Percentiles rank a stretch among this genome's conserved stretches.
These are phyloP conservation scores for Sycophaga agraensis DNA, from an alignment of 1,140 invertebrate species.

Conservation along the genomic window DNA sequence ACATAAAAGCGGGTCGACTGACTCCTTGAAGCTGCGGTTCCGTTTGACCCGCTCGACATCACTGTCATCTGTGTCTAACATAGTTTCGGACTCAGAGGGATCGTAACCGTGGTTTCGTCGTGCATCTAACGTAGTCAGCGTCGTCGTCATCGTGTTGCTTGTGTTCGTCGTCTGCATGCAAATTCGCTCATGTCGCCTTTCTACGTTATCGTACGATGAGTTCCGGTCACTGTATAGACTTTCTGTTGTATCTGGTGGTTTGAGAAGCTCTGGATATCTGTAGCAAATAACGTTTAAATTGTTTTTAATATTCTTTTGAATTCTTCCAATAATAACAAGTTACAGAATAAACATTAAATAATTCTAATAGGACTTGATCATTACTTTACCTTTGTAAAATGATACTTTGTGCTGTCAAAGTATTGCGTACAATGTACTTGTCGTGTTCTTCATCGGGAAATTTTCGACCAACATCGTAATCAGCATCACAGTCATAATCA, in stretches of 20 bases:
- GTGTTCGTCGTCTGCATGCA: slow-evolving; percentile 44
- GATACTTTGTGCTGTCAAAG: slow-evolving; percentile 71
- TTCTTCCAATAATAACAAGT: too few relatives aligned
- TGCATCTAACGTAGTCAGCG: slow-evolving; percentile 42
- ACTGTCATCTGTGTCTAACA: slow-evolving; percentile 49
- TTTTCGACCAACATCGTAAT: slow-evolving; percentile 51
- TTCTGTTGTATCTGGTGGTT: slow-evolving; percentile 47
- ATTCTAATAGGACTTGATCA: not conserved
- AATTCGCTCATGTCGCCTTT: slow-evolving; percentile 49
- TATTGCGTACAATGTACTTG: slow-evolving; percentile 56
- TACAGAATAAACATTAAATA: not conserved
- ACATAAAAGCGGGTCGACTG: slow-evolving; percentile 64
- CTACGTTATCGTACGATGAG: slow-evolving; percentile 77
- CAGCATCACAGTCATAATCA: slow-evolving; percentile 59
- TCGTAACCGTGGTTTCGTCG: slow-evolving; percentile 41
- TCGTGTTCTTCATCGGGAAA: slow-evolving; percentile 55
- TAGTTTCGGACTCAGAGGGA: slow-evolving; percentile 51
- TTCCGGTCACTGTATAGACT: slow-evolving; percentile 60
- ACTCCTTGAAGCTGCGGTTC: slow-evolving; percentile 72
- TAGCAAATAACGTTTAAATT: too few relatives aligned
- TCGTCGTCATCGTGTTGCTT: slow-evolving; percentile 43
- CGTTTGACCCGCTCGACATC: slow-evolving; percentile 58
- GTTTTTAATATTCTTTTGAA: too few relatives aligned
- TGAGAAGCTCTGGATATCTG: slow-evolving; percentile 54
- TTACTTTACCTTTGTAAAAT: slow-evolving; percentile 68